Percentiles rank a stretch among this genome's conserved stretches.
Conservation (phyloP, 2,113 vertebrate genomes). For the Pygoscelis antarcticus region DNA sequence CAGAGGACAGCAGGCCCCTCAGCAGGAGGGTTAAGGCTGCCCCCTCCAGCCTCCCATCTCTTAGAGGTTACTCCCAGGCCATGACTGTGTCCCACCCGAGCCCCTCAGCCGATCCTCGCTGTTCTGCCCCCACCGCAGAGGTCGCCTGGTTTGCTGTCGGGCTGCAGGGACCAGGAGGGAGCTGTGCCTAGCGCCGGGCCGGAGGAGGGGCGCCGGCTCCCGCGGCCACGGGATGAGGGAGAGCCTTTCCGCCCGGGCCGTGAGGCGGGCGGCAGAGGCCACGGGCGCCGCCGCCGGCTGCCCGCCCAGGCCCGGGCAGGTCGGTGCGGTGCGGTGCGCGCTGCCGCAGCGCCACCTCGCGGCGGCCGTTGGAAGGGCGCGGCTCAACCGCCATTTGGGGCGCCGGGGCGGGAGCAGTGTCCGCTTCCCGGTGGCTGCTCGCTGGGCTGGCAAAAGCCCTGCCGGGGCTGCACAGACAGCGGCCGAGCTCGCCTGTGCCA, state of each 20-base stretch:
- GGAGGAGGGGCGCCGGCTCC: background rate
- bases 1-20: background rate
- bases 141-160: background rate
- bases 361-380: background rate
- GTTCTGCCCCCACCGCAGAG: background rate
- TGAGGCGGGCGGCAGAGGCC: background rate
- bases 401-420: background rate
- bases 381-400: background rate
- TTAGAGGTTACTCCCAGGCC: background rate
- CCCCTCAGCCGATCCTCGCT: background rate
- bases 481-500: background rate
- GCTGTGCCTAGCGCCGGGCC: background rate
- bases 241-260: no score
- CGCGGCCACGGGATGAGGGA: background rate
- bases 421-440: background rate
- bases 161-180: no score
- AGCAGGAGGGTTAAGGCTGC: background rate
- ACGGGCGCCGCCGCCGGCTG: background rate
- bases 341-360: conserved; percentile 1
- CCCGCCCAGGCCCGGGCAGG: background rate
- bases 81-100: background rate
- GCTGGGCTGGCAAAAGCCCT: no score
- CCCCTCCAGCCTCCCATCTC: background rate
- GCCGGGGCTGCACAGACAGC: background rate
- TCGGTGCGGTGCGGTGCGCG: background rate